phyloP scores from a whole-genome alignment of 1,140 invertebrate genomes.

The Sitophilus oryzae region DNA sequence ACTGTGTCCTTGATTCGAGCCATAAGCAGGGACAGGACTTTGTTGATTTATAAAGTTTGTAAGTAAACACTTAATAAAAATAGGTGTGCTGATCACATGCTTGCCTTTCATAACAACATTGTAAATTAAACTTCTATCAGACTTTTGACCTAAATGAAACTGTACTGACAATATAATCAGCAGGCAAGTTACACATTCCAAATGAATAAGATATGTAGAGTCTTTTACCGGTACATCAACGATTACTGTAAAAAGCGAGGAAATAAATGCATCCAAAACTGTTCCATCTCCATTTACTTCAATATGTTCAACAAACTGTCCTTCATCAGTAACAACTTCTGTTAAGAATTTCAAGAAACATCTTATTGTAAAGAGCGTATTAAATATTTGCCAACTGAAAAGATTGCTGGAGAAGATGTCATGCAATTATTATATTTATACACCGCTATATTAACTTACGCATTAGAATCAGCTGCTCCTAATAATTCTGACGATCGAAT shows the following conservation, averaged over 20 bases:
- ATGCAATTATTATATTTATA: slow-evolving; percentile 20
- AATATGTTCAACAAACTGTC: slow-evolving; percentile 67
- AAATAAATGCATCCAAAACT: slow-evolving; percentile 57
- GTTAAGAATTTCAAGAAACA: slow-evolving; percentile 86
- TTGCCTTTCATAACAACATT: slow-evolving; percentile 69
- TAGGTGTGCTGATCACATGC: slow-evolving; percentile 63
- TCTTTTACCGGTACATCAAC: slow-evolving; percentile 76
- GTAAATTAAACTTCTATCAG: slow-evolving; percentile 53
- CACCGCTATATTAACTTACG: slow-evolving; percentile 64
- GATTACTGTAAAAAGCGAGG: slow-evolving; percentile 66
- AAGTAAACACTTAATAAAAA: slow-evolving; percentile 70
- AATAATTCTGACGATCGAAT: slow-evolving; percentile 72
- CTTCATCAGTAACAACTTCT: slow-evolving; percentile 69
- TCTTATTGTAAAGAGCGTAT: slow-evolving; percentile 86
- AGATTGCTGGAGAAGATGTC: slow-evolving; percentile 64
- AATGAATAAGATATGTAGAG: slow-evolving; percentile 80
- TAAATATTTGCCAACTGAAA: slow-evolving; percentile 92
- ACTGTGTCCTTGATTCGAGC: slow-evolving; percentile 61
- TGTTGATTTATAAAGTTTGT: slow-evolving; percentile 73
- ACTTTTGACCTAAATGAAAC: slow-evolving; percentile 68
- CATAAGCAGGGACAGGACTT: slow-evolving; percentile 63
- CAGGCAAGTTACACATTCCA: slow-evolving; percentile 83
- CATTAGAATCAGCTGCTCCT: slow-evolving; percentile 75
- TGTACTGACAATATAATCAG: slow-evolving; percentile 83
- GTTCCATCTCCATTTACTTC: slow-evolving; percentile 45